Evolutionary conservation across 2,797 vertebrate genomes (phyloP).

Genomic region (Epinephelus coioides): DNA sequence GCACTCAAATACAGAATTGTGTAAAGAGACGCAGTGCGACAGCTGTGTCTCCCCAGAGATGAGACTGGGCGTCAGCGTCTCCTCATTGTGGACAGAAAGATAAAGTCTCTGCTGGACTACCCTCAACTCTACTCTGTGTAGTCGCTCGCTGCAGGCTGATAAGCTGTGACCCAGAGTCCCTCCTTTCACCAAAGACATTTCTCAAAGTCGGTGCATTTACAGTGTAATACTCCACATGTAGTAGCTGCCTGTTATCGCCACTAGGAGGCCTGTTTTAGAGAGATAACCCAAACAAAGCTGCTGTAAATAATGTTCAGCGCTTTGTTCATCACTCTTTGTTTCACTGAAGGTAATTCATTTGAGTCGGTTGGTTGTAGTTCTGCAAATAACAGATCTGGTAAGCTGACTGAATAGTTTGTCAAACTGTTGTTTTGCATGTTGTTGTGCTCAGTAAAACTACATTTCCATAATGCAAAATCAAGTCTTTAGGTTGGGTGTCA

Average conservation of each 20-base stretch:
- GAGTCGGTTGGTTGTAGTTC: not conserved
- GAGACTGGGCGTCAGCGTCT: conserved; percentile 1
- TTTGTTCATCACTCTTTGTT: conserved; percentile 5
- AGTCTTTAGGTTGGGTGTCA: not conserved
- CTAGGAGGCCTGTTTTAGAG: conserved; percentile 30
- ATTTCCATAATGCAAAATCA: not conserved
- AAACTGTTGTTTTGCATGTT: not conserved
- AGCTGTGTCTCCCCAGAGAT: not conserved
- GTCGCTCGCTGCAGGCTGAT: conserved; percentile 37
- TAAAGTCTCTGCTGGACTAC: conserved; percentile 34
- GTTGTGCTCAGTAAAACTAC: not conserved
- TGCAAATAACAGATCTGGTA: not conserved
- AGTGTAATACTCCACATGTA: conserved; percentile 20
- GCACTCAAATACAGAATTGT: not conserved
- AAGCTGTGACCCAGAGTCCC: not conserved
- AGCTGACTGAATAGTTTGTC: not conserved
- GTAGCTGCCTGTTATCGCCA: conserved; percentile 33
- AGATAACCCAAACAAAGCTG: conserved; percentile 18
- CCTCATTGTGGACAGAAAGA: conserved; percentile 13
- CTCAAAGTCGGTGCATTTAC: conserved; percentile 10
- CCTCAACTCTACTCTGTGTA: conserved; percentile 3
- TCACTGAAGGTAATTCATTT: not conserved
- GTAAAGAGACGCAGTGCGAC: not conserved
- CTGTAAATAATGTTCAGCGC: conserved; percentile 31
- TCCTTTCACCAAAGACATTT: conserved; percentile 43